phyloP scores from a whole-genome alignment of 2,888 invertebrate species.

The Pogonocherus hispidulus region DNA sequence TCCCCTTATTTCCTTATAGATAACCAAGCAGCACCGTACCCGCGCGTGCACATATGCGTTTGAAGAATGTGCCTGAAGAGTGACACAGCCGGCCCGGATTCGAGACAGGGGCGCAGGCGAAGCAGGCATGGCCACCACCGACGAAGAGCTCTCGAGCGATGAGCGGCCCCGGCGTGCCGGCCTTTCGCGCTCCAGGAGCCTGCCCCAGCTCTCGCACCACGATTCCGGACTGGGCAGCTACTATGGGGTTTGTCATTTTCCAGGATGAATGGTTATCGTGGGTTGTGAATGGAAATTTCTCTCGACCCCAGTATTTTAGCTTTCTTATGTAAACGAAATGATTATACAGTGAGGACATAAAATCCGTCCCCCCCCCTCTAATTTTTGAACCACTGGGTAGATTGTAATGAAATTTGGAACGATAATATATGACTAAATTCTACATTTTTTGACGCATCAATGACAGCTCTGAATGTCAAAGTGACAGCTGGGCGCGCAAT shows the following conservation, averaged over 20 bases:
- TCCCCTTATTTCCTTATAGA: slow-evolving; percentile 13
- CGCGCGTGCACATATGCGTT: slow-evolving; percentile 47
- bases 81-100: slow-evolving; percentile 48
- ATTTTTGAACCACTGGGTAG: no score
- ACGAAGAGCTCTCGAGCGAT: slow-evolving; percentile 65
- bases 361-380: no score
- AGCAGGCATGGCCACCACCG: slow-evolving; percentile 62
- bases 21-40: slow-evolving; percentile 6
- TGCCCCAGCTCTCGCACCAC: slow-evolving; percentile 76
- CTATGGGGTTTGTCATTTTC: slow-evolving; percentile 64
- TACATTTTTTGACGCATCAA: no score
- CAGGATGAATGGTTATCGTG: no score
- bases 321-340: no score
- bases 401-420: no score
- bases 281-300: not conserved
- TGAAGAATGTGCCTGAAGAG: slow-evolving; percentile 55
- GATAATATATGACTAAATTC: no score
- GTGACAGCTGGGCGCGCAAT: no score
- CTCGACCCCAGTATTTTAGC: not conserved
- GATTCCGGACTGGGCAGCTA: slow-evolving; percentile 71
- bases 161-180: slow-evolving; percentile 62
- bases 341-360: no score
- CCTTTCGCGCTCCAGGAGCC: slow-evolving; percentile 77
- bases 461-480: no score
- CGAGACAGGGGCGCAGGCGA: slow-evolving; percentile 46